Base-by-base conservation (phyloP, 2,888 invertebrate species). In the Philereme vetulata region DNA sequence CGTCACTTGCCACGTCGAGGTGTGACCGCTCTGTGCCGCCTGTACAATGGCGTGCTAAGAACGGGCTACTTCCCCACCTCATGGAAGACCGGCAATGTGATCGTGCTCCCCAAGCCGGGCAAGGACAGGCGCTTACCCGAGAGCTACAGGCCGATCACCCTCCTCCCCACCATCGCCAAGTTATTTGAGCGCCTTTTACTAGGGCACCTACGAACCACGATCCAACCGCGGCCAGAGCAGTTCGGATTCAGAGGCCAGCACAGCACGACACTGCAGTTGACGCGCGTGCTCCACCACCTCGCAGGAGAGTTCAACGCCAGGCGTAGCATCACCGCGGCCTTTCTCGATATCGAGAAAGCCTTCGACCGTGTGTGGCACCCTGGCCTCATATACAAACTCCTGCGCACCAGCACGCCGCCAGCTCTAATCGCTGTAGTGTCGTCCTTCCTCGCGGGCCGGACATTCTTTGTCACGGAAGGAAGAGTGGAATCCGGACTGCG, bases 351-450 rank as follows among this genome's bases (percentile, higher is more conserved):
- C 4, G 54, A 55, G 48, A 55, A 55, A 35, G 54, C 54, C 4
- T 76, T 80, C 57, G 76, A 78, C 54, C 35, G 68, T 0, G 75
- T 80, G 0, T 76, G 77, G 77, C 76, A 78, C 52, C 50, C 55
- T 1, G 75, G 78, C 4, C 69, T 79, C 4, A 7, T 76, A 0
- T 68, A 56, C 56, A 78, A 77, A 42, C 50, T 76, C 32, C 52
- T 52, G 1, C 4, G 4, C n/a, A 38, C 38, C 38, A 42, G 10
- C 42, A 42, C 42, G 4, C 42, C 42, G n/a, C 42, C 10, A 10
- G 42, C 42, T 0, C 42, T 42, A 10, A 42, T 4, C 9, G 4
- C 10, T 4, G 10, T 42, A 3, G 42, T 42, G 42, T n/a, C 42
- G 10, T 42, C 42, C 4, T 42, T 42, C 42, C 42, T 42, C 10